phyloP scores from a whole-genome alignment of 2,797 vertebrate genomes.

The Microctenopoma lineatum region DNA sequence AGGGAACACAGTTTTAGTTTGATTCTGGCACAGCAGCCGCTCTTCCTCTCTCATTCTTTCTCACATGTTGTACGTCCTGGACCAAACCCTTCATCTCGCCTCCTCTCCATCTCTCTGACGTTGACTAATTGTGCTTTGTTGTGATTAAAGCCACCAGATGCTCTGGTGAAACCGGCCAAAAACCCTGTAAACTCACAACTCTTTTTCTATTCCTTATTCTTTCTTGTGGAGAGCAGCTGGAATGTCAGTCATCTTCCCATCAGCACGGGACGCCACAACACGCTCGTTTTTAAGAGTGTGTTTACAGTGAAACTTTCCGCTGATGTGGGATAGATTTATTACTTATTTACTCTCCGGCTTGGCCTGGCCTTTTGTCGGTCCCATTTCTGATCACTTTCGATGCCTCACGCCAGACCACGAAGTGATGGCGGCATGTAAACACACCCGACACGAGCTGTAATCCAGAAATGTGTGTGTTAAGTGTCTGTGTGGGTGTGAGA shows the following conservation, averaged over 20 bases:
- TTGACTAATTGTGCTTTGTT: constrained; percentile 70
- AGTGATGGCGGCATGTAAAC: constrained; percentile 77
- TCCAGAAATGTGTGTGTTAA: constrained; percentile 61
- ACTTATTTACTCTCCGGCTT: constrained; percentile 80
- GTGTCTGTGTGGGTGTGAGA: constrained; percentile 64
- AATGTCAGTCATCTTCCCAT: constrained; percentile 75
- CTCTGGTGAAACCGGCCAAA: constrained; percentile 42
- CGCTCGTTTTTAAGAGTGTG: constrained; percentile 63
- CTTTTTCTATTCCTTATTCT: constrained; percentile 54
- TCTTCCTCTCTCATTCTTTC: constrained; percentile 33
- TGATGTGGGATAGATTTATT: constrained; percentile 81
- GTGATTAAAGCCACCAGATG: constrained; percentile 80
- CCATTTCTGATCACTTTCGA: constrained; percentile 78
- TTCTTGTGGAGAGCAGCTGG: constrained; percentile 78
- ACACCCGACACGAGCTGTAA: constrained; percentile 55
- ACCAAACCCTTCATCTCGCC: constrained; percentile 28
- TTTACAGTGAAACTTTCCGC: constrained; percentile 76
- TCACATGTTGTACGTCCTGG: constrained; percentile 36
- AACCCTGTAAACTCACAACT: constrained; percentile 58
- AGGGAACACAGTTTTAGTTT: constrained; percentile 25
- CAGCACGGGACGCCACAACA: constrained; percentile 64
- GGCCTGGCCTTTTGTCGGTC: constrained; percentile 57
- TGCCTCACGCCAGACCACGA: constrained; percentile 73
- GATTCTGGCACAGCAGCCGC: constrained; percentile 19
- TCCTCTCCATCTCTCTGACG: constrained; percentile 45